Base-by-base conservation (phyloP, 2,797 vertebrate genomes). In the Clamator glandarius region DNA sequence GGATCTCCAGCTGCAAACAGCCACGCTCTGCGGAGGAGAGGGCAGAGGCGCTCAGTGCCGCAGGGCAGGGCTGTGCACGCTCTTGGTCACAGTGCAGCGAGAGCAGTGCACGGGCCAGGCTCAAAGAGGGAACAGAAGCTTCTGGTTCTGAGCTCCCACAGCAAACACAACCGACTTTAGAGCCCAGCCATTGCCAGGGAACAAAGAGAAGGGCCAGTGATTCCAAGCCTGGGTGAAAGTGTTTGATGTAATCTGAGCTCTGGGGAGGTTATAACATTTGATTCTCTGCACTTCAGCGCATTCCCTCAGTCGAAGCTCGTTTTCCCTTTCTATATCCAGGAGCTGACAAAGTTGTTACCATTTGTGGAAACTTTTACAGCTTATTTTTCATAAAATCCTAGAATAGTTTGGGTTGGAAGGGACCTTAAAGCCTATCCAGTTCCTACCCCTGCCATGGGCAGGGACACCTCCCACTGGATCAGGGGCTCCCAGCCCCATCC, bases 1-100 rank as follows among this genome's bases (percentile, higher is more conserved):
- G 6, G 98, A 98, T 91, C 98, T 98, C 99, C 99, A 99, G 95
- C 99, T 98, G 77, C 98, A 99, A 67, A 98, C 98, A 50, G 99
- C 98, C 78, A 99, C 99, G 0, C 95, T 98, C 99, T 99, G 96
- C 17, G 19, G 76, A 76, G 94, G 51, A n/a, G n/a, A n/a, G n/a
- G 50, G 59, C 55, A 35, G 35, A 36, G 35, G 58, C 11, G 2
- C 5, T 70, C 48, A 85, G 29, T 26, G 2, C 23, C 9, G 36
- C 15, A 3, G 33, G 17, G 33, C 19, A 51, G 36, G 24, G 15
- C 9, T 19, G 1, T 3, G 9, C 25, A 21, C 3, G 1, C 10
- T 36, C 68, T 17, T 19, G 59, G n/a, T 21, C 23, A 29, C 0
- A 0, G 15, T 25, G 21, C 0, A 31, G 13, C 1, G 2, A 54